Evolutionary conservation across 2,797 vertebrate genomes (phyloP).

Genomic region (Mionectes olivaceus): DNA sequence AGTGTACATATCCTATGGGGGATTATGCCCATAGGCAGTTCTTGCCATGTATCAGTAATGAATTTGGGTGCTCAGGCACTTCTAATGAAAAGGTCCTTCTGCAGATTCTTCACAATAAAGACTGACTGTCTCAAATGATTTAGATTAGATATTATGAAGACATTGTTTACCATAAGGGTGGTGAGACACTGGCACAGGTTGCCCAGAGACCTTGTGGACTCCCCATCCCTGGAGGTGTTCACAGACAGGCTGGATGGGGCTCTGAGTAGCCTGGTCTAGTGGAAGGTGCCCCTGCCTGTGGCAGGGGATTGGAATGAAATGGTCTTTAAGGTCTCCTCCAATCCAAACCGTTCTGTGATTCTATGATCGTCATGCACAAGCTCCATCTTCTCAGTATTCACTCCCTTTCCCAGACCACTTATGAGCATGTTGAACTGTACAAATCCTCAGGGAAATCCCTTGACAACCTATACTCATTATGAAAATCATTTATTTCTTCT

Average conservation of each 20-base stretch:
- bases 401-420: background rate
- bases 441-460: background rate
- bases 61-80: background rate
- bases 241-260: background rate
- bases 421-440: background rate
- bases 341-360: background rate
- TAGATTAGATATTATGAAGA: background rate
- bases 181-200: background rate
- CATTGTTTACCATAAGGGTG: background rate
- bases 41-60: background rate
- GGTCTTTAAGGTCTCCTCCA: background rate
- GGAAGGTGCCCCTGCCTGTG: background rate
- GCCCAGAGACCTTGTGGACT: background rate
- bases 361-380: accelerated
- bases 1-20: background rate
- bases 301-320: background rate
- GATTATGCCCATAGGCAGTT: background rate
- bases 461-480: background rate
- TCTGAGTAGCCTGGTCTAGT: background rate
- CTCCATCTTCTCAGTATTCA: background rate
- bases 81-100: background rate
- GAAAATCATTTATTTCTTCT: background rate
- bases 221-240: background rate
- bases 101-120: background rate
- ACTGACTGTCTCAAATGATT: background rate